Percentiles rank a stretch among this genome's conserved stretches.
phyloP scores from a whole-genome alignment of 1,140 invertebrate species.

The Marisa cornuarietis region DNA sequence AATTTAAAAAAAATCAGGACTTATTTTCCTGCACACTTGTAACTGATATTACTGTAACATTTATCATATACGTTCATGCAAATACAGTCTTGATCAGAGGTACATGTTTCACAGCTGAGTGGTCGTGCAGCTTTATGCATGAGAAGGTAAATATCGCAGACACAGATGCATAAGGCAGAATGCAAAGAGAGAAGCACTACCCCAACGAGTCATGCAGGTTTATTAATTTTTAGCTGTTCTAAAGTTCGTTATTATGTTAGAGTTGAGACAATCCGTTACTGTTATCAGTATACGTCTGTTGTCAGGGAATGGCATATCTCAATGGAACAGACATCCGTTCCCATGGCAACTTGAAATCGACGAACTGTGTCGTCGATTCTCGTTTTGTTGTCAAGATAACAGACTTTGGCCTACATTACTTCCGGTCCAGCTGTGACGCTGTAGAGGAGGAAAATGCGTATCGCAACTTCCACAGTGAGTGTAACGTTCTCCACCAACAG shows the following conservation, averaged over 20 bases:
- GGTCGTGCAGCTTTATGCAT: no score
- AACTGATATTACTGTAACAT: no score
- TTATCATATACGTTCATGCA: no score
- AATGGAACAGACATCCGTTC: constrained; percentile 89
- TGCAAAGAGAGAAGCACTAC: no score
- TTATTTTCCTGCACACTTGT: no score
- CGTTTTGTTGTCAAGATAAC: constrained; percentile 97
- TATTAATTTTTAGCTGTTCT: background rate
- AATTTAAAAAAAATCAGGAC: no score
- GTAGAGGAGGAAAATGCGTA: constrained; percentile 22
- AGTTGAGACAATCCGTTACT: background rate
- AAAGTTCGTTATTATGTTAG: background rate
- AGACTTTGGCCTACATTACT: constrained; percentile 86
- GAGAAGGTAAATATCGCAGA: background rate
- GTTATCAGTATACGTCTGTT: constrained; percentile 1
- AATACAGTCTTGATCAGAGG: no score
- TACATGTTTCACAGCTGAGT: no score
- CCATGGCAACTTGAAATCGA: constrained; percentile 95
- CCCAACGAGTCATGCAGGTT: no score
- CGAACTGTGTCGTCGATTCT: constrained; percentile 98
- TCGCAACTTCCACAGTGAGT: constrained; percentile 28
- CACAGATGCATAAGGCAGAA: background rate
- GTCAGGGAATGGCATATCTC: constrained; percentile 91
- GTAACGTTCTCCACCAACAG: background rate
- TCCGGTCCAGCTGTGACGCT: constrained; percentile 41